Evolutionary conservation across 2,888 invertebrate genomes (phyloP), one percentile per base, ranked within the genome.

Genomic region (Plagiodera versicolora): DNA sequence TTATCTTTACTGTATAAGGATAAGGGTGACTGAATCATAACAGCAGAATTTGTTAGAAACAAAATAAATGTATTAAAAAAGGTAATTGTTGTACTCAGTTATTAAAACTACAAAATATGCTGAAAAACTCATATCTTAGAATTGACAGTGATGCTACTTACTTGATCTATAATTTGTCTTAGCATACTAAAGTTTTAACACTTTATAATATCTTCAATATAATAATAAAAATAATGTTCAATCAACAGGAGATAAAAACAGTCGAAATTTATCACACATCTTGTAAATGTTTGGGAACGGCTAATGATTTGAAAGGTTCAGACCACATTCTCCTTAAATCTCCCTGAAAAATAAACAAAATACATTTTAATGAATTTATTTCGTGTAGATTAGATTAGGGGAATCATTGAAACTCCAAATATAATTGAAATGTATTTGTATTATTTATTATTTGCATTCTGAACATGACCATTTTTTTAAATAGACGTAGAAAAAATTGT

Each of bases 251-350:
- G 62, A 57, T 58, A 65, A 63, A 67, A 70, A 67, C 67, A 66
- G 66, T 71, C 68, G 67, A 67, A 64, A 71, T 73, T 69, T 78
- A 79, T 89, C 88, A 90, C 86, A 91, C 90, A 82, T 90, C 90
- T 83, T 75, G 76, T 62, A 90, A 84, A 82, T 90, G 89, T 81
- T 93, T 94, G 71, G 92, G 87, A 75, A 88, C 86, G 76, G 87
- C 86, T 74, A 92, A 89, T 71, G 90, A 85, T 82, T 92, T 93
- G 82, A 95, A 95, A 68, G 95, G 95, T 82, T 95, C 97, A 77
- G 94, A 94, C 98, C 98, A 98, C 97, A 98, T 98, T 75, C 96
- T 87, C 78, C 95, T 85, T 74, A 98, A 85, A 84, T 98, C 98
- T 68, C 98, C 97, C 96, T 97, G 82, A 6, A 80, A 83, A 1